phyloP scores from a whole-genome alignment of 2,113 vertebrate species.

The Podarcis cretensis region DNA sequence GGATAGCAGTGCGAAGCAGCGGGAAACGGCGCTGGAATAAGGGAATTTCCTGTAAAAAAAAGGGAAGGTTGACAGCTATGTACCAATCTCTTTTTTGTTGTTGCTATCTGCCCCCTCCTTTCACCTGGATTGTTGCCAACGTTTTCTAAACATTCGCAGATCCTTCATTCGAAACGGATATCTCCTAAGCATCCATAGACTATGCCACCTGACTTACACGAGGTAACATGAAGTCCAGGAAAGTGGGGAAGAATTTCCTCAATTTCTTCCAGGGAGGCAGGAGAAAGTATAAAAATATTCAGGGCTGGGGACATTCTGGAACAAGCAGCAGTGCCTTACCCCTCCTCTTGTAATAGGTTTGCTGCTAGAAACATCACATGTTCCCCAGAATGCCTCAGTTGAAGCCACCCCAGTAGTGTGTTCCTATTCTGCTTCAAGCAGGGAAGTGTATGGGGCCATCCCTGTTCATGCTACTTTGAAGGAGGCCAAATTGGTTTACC shows the following conservation, averaged over 20 bases:
- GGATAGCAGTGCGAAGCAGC: too few species aligned
- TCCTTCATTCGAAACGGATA: neutral
- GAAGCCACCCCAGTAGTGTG: neutral
- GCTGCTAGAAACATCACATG: neutral
- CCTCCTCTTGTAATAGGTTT: neutral
- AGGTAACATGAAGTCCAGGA: neutral
- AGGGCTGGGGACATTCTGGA: neutral
- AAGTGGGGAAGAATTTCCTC: neutral
- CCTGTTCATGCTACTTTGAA: conserved; percentile 52
- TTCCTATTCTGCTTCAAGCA: neutral
- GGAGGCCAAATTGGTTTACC: conserved; percentile 52
- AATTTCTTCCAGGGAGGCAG: neutral
- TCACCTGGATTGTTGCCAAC: neutral
- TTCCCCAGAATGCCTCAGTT: neutral
- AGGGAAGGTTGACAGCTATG: too few species aligned
- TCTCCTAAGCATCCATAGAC: neutral
- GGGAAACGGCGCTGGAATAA: too few species aligned
- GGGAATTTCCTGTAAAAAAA: too few species aligned
- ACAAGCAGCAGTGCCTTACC: neutral
- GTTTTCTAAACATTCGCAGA: neutral
- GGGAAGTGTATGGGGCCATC: neutral
- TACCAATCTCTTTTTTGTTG: neutral
- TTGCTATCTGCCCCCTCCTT: neutral
- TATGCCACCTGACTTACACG: too few species aligned
- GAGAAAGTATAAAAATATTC: neutral